Evolutionary conservation across 2,113 vertebrate species (phyloP), one percentile per base, ranked within the genome.

Genomic region (Todiramphus chloris): DNA sequence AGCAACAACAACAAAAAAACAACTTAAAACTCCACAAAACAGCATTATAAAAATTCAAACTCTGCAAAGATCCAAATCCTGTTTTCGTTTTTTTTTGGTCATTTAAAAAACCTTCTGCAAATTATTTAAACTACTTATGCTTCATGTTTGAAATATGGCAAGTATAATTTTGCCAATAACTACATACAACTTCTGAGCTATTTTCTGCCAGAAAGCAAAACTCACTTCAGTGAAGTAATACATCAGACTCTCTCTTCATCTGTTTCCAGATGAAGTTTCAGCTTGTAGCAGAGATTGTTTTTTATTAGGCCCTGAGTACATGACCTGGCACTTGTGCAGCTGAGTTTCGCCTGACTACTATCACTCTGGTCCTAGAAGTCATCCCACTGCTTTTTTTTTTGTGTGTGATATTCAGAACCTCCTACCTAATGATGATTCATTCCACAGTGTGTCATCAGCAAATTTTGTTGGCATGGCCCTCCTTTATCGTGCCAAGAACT

Each of bases 351-450:
- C 72, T 78, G 64, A 83, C 69, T 89, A 28, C 53, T 91, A 51
- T 81, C 39, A 27, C 74, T 95, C 43, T 1, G 16, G 51, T 60
- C 77, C 73, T 97, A 62, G 16, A 95, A 93, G 60, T 94, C 89
- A 84, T 75, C 91, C 75, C n/a, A 86, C 68, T 63, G 30, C 33
- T 35, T 79, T 72, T 64, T 75, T 74, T 85, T 91, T 41, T 78
- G 82, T 91, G 9, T 87, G 68, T 62, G 70, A 76, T 93, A 84
- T 78, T 94, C 81, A 87, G 77, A 91, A 48, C 87, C 89, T 96
- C 87, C 87, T 85, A 87, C 84, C 79, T 94, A 84, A 91, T 73
- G 89, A 87, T 94, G 94, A 96, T 91, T 96, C 93, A 96, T 96
- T 91, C 77, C 51, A 56, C 56, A 60, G 48, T 83, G 87, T 96